Conservation (phyloP, 2,113 vertebrate species). For the Austrofundulus limnaeus region DNA sequence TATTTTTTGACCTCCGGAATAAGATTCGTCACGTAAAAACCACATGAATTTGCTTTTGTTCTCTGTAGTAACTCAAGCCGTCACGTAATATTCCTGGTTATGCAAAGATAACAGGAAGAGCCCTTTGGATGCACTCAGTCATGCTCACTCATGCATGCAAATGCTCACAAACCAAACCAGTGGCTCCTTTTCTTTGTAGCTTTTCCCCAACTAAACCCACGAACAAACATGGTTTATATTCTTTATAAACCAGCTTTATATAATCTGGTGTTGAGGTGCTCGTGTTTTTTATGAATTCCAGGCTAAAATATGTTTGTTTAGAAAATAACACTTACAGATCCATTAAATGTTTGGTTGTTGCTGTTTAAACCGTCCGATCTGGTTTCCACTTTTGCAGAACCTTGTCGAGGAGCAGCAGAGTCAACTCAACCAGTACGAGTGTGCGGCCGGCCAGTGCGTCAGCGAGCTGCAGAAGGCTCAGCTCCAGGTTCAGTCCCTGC, state of each 20-base stretch:
- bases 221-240: conserved; percentile 26
- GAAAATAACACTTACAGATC: not conserved
- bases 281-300: too few relatives aligned
- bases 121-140: conserved; percentile 9
- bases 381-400: conserved; percentile 55
- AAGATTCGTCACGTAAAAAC: not conserved
- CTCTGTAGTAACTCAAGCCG: not conserved
- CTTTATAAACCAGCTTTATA: conserved; percentile 3
- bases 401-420: conserved; percentile 81
- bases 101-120: conserved; percentile 36
- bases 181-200: conserved; percentile 2
- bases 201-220: conserved; percentile 22
- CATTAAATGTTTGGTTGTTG: not conserved
- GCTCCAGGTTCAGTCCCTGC: conserved; percentile 83
- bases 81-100: conserved; percentile 15
- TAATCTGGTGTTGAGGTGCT: conserved; percentile 5
- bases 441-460: conserved; percentile 74
- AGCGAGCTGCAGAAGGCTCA: conserved; percentile 79
- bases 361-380: not conserved
- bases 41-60: not conserved
- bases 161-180: conserved; percentile 11
- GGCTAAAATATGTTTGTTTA: not conserved
- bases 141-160: conserved; percentile 33
- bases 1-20: not conserved
- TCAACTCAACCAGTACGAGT: conserved; percentile 78